Evolutionary conservation across 2,797 vertebrate genomes (phyloP), one percentile per base, ranked within the genome.

Genomic region (Cryptoblepharus egeriae): DNA sequence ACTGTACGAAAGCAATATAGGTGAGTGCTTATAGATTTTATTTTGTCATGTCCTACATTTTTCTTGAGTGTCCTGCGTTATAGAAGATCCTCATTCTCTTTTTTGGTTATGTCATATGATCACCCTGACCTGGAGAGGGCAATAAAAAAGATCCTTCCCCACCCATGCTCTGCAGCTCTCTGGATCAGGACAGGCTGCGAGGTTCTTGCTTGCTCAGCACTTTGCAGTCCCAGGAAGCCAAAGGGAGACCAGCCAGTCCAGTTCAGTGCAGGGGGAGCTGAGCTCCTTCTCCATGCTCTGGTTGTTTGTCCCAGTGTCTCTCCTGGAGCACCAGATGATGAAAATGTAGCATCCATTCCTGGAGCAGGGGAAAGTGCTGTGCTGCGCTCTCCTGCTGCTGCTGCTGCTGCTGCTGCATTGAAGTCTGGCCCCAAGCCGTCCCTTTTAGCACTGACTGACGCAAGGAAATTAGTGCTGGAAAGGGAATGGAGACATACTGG

Each of bases 361-460:
- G 1, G 32, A 32, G n/a, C 39, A 0, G n/a, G n/a, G 52, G n/a
- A 28, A 77, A 49, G 4, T 10, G 10, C 45, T 15, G 58, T 39
- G 49, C 49, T 77, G n/a, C 13, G 35, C 37, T 72, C n/a, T n/a
- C n/a, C n/a, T n/a, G n/a, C n/a, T n/a, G n/a, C n/a, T n/a, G n/a
- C n/a, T n/a, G n/a, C n/a, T n/a, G n/a, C n/a, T n/a, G n/a, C n/a
- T 73, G 84, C 72, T 85, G 79, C 79, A 77, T 52, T 61, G 75
- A 52, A 55, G 52, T 49, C 75, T 65, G 74, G 61, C 68, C 67
- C 8, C 24, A 57, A 75, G 77, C 71, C 57, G 39, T 4, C 7
- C 61, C 69, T 52, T 65, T 37, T n/a, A 26, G 39, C 61, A n/a
- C 9, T 30, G 52, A 77, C 69, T n/a, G n/a, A n/a, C n/a, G 58